Conservation (phyloP, 1,140 invertebrate species). For the Drosophila tsacasi region DNA sequence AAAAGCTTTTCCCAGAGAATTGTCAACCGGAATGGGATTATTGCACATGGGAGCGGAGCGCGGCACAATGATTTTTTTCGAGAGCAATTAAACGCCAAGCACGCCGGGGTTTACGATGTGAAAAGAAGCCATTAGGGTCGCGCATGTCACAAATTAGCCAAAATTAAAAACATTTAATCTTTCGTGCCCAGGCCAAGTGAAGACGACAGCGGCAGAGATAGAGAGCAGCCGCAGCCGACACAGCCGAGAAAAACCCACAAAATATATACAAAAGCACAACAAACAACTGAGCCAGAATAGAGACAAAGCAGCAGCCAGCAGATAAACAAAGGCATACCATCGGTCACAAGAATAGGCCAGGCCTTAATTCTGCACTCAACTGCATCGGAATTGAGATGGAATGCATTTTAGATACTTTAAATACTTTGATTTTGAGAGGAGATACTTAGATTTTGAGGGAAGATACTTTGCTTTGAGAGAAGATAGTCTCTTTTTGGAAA, state of each 20-base stretch:
- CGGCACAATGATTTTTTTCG: conserved; percentile 44
- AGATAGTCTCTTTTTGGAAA: neutral
- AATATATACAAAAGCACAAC: conserved; percentile 42
- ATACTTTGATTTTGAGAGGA: neutral
- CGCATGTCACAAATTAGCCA: conserved; percentile 81
- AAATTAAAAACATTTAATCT: conserved; percentile 81
- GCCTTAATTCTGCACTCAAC: conserved; percentile 4
- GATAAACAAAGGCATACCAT: conserved; percentile 38
- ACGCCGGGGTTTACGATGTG: conserved; percentile 70
- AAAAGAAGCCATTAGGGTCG: conserved; percentile 81
- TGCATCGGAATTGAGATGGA: neutral
- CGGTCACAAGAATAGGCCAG: conserved; percentile 42
- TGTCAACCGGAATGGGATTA: conserved; percentile 52
- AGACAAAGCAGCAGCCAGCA: conserved; percentile 33
- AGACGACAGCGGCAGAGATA: conserved; percentile 21
- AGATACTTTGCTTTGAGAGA: neutral
- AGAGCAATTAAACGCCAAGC: conserved; percentile 68
- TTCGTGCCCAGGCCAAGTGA: conserved; percentile 47
- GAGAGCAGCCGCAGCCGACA: conserved; percentile 19
- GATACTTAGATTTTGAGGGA: neutral
- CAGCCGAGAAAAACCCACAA: conserved; percentile 58
- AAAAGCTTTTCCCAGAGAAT: conserved; percentile 55
- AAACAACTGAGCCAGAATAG: conserved; percentile 25
- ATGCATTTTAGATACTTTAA: neutral
- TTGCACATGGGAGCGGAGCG: conserved; percentile 1